These are phyloP conservation scores for Eudemis profundana DNA, from an alignment of 2,888 invertebrate genomes.

Conservation along the genomic window DNA sequence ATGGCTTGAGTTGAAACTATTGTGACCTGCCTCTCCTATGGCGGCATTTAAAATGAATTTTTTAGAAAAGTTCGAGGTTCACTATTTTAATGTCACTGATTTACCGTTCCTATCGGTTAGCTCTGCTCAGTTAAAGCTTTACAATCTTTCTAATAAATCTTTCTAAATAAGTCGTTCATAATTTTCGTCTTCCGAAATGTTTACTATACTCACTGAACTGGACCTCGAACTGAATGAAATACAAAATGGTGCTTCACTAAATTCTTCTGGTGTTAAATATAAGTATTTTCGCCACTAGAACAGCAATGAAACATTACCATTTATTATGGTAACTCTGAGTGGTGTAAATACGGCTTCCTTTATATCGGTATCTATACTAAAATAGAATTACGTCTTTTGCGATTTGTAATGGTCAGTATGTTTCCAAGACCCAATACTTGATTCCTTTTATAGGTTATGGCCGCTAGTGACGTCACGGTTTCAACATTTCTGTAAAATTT, in stretches of 20 bases:
- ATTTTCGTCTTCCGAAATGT: conserved; percentile 11
- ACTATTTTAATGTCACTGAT: conserved; percentile 1
- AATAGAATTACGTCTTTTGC: not conserved
- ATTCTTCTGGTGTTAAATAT: conserved; percentile 51
- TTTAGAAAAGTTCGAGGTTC: conserved; percentile 3
- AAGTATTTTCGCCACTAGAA: conserved; percentile 48
- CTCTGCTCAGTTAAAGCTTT: conserved; percentile 20
- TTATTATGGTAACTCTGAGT: not conserved
- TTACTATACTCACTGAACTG: conserved; percentile 14
- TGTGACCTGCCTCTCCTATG: conserved; percentile 2
- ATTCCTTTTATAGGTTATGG: conserved; percentile 4
- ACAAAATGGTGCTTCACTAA: conserved; percentile 68
- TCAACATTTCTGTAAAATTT: not conserved
- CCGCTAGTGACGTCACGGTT: not conserved
- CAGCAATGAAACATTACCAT: not conserved
- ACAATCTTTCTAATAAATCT: not conserved
- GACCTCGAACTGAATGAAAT: conserved; percentile 36
- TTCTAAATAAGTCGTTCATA: not conserved
- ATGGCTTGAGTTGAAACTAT: conserved; percentile 8
- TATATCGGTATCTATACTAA: conserved; percentile 54
- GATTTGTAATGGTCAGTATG: conserved; percentile 3
- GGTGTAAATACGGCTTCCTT: conserved; percentile 53
- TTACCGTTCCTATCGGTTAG: not conserved
- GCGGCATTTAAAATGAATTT: conserved; percentile 29
- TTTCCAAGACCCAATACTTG: conserved; percentile 33